These are phyloP conservation scores for Galeopterus variegatus DNA, from an alignment of 2,113 vertebrate species.

Conservation along the genomic window DNA sequence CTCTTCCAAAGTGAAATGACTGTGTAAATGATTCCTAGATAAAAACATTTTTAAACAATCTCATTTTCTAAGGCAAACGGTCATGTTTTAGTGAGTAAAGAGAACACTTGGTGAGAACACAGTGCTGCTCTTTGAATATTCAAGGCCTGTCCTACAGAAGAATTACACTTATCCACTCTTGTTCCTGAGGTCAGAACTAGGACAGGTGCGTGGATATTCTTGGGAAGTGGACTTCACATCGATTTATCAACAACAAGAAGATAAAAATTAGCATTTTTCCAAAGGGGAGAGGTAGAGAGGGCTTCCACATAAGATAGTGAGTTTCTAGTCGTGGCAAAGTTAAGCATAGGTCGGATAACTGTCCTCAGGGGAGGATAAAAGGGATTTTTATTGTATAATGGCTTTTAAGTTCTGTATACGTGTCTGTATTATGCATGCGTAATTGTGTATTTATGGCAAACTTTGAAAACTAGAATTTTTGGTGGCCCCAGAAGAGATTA, in stretches of 20 bases:
- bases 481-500: not conserved
- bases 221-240: not conserved
- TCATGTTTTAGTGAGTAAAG: not conserved
- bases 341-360: not conserved
- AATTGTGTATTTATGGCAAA: not conserved
- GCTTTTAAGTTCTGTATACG: not conserved
- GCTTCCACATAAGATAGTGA: not conserved
- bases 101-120: not conserved
- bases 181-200: not conserved
- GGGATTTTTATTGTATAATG: not conserved
- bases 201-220: not conserved
- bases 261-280: not conserved
- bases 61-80: constrained; percentile 17
- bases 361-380: not conserved
- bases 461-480: not conserved
- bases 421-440: not conserved
- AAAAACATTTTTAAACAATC: not conserved
- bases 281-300: not conserved
- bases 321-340: not conserved
- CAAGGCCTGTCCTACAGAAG: not conserved
- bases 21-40: constrained; percentile 9
- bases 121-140: constrained; percentile 15
- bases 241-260: not conserved
- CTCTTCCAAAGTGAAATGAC: not conserved
- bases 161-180: not conserved